Percentiles rank a stretch among this genome's conserved stretches.
phyloP scores from a whole-genome alignment of 2,113 vertebrate genomes.

The Hyperoodon ampullatus region DNA sequence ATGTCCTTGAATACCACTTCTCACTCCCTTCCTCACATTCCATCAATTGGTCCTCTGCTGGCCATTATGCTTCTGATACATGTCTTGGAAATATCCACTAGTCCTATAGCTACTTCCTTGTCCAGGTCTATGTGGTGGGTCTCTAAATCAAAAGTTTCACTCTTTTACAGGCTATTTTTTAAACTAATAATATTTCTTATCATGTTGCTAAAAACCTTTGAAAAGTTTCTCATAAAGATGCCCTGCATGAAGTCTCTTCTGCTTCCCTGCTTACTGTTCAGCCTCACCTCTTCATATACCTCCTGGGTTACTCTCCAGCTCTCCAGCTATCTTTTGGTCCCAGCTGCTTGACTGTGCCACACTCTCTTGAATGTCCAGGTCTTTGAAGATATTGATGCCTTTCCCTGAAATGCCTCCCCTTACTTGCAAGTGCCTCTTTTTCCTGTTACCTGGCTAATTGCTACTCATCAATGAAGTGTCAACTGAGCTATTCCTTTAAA shows the following conservation, averaged over 20 bases:
- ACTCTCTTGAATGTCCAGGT: neutral
- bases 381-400: neutral
- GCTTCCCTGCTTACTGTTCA: neutral
- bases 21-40: neutral
- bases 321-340: neutral
- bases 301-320: neutral
- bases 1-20: neutral
- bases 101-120: rapidly evolving
- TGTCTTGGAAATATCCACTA: neutral
- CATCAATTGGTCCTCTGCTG: rapidly evolving
- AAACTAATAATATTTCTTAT: neutral
- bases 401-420: neutral
- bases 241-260: neutral
- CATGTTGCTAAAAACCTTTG: neutral
- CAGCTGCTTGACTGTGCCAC: too few species aligned
- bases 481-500: neutral
- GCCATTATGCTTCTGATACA: neutral
- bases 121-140: too few species aligned
- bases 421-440: neutral
- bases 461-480: neutral
- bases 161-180: neutral
- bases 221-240: neutral
- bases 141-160: neutral
- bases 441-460: neutral
- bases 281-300: neutral